A percentile compares a stretch with the other conserved stretches of the same genome.
phyloP scores from a whole-genome alignment of 2,888 invertebrate genomes.

The Thysanoteuthis rhombus region DNA sequence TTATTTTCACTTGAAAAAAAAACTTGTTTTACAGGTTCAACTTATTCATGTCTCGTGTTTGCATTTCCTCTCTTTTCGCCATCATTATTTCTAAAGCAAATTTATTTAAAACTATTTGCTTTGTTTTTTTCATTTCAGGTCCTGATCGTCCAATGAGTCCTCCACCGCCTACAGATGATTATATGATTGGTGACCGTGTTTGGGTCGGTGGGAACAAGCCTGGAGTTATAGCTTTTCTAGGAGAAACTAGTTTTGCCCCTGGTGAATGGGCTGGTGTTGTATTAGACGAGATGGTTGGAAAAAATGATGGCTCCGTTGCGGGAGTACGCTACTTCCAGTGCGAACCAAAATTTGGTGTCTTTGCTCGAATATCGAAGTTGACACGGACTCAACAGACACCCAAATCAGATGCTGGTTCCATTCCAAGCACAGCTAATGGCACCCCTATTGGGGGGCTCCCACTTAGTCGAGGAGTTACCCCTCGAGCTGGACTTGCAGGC shows the following conservation, averaged over 20 bases:
- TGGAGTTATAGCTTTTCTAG: constrained; percentile 66
- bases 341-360: constrained; percentile 66
- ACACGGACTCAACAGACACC: constrained; percentile 52
- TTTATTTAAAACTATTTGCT: not conserved
- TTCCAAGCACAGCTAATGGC: constrained; percentile 20
- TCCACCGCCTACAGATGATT: constrained; percentile 77
- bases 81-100: not conserved
- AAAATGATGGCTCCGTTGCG: constrained; percentile 68
- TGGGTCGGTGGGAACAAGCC: constrained; percentile 73
- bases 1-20: not conserved
- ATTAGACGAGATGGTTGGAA: constrained; percentile 65
- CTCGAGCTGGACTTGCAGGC: constrained; percentile 42
- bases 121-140: constrained; percentile 44
- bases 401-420: not conserved
- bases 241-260: constrained; percentile 67
- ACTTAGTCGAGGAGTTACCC: constrained; percentile 29
- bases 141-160: constrained; percentile 46
- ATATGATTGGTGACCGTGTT: constrained; percentile 92
- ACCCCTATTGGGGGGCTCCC: constrained; percentile 23
- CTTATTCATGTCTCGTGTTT: not conserved
- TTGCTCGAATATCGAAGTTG: constrained; percentile 78
- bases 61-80: not conserved
- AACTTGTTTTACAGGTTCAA: not conserved
- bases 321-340: constrained; percentile 68
- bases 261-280: constrained; percentile 68